Base-by-base conservation (phyloP, 2,113 vertebrate species). In the Esox niger region DNA sequence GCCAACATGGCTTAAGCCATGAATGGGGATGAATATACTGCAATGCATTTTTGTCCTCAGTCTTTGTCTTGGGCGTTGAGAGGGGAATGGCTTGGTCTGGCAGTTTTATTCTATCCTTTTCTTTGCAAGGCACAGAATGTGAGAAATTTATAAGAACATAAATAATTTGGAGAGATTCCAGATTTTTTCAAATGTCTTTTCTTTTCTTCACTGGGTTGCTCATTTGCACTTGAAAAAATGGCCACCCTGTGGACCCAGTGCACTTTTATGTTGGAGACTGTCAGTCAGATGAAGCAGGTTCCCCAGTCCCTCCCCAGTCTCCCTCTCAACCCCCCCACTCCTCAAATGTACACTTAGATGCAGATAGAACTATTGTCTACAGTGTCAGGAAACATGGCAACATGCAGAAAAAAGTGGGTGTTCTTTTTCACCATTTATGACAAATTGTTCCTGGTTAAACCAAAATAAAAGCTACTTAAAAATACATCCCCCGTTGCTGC, bases 151-250 rank as follows among this genome's bases (percentile, higher is more conserved):
- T 79, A 90, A 81, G 88, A 90, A 91, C 89, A 91, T 91, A 90
- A 93, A 94, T 92, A 90, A 93, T 91, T 91, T 87, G 90, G 86
- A 89, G 90, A 64, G 73, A 85, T 89, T 79, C 69, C 68, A 90
- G 87, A 91, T 84, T 82, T 78, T 84, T 86, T 2, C 23, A 38
- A 74, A 87, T 64, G 31, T 55, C 43, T 11, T 17, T 32, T 32
- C 30, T 32, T 32, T 17, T 60, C 58, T 32, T 32, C 30, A 6
- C 26, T 4, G 6, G 26, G 4, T 58, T 38, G 8, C 63, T 94
- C 88, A 93, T 94, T 93, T 94, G 89, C 91, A 93, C 90, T 93
- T 93, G 74, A 93, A 92, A 90, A 90, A 72, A 70, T 20, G 27
- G 81, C 84, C 91, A 87, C 89, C 91, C 91, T 90, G 83, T 79